Evolutionary conservation across 2,888 invertebrate species (phyloP), one percentile per base, ranked within the genome.

Genomic region (Prostheceraeus crozeri): DNA sequence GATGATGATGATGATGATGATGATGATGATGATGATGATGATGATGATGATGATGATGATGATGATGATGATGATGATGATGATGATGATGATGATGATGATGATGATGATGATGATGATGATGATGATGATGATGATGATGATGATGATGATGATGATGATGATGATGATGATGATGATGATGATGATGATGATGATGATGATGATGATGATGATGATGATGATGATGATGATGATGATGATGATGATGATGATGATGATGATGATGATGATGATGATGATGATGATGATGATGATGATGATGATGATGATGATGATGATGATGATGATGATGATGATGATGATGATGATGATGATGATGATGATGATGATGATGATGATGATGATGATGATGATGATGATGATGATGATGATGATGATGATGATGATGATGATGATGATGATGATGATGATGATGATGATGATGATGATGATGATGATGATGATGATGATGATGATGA

Each of bases 1-100:
- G 52, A 56, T 54, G 52, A 56, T 56, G 54, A 56, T 19, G 52
- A 56, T 56, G 54, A 56, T 54, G 52, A 56, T 56, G 54, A 56
- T 19, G 31, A 58, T 57, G 16, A 58, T 14, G 30, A 58, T 58
- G n/a, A 57, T 57, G 56, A 57, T 31, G 56, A 56, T 54, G 52
- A 56, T 54, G 52, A 56, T 54, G 16, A 56, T 54, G 52, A 56
- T 56, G 52, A 56, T 56, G 52, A 56, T 56, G 52, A 56, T 54
- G 52, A 56, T 54, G 52, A 56, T 56, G 54, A 56, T 19, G 52
- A 56, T 56, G 54, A 56, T 54, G 52, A 56, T 56, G 54, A 56
- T 19, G 31, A 58, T 57, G 16, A 58, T 14, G 30, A 58, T 58
- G n/a, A 57, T 57, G 56, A 57, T 31, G 56, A 56, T 54, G 52